phyloP scores from a whole-genome alignment of 2,113 vertebrate species.

The Gymnogyps californianus region DNA sequence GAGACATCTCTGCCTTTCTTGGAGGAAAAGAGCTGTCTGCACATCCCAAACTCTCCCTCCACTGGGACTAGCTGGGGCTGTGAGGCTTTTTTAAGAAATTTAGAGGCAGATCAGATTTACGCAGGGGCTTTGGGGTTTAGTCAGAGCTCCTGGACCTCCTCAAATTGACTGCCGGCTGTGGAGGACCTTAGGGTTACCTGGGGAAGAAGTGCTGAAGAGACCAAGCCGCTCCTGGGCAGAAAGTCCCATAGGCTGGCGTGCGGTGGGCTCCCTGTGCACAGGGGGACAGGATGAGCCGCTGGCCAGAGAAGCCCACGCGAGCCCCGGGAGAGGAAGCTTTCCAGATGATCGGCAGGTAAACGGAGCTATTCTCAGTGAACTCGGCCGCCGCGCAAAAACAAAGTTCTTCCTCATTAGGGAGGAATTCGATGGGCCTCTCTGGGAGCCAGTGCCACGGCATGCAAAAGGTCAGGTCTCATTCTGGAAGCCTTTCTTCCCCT shows the following conservation, averaged over 20 bases:
- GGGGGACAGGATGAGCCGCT: not conserved
- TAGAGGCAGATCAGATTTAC: not conserved
- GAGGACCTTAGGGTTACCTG: not conserved
- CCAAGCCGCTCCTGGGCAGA: not conserved
- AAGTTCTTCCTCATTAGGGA: conserved; percentile 37
- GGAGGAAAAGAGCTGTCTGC: not conserved
- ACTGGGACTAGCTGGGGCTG: not conserved
- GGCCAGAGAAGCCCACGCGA: not conserved
- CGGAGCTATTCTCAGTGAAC: not conserved
- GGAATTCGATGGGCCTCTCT: not conserved
- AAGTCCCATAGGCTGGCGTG: not conserved
- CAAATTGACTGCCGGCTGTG: fast-evolving
- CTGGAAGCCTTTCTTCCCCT: not conserved
- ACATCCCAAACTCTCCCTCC: not conserved
- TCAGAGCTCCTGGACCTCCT: not conserved
- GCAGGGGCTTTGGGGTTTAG: not conserved
- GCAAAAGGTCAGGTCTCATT: not conserved
- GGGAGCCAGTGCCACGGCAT: not conserved
- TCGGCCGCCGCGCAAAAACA: fast-evolving
- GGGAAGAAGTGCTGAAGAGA: not conserved
- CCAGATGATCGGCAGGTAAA: not conserved
- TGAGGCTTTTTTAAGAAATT: not conserved
- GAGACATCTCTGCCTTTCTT: not conserved
- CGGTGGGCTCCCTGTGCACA: not conserved
- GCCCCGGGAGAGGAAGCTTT: not conserved